These are phyloP conservation scores for Hipposideros armiger DNA, from an alignment of 2,113 vertebrate species.

Conservation along the genomic window DNA sequence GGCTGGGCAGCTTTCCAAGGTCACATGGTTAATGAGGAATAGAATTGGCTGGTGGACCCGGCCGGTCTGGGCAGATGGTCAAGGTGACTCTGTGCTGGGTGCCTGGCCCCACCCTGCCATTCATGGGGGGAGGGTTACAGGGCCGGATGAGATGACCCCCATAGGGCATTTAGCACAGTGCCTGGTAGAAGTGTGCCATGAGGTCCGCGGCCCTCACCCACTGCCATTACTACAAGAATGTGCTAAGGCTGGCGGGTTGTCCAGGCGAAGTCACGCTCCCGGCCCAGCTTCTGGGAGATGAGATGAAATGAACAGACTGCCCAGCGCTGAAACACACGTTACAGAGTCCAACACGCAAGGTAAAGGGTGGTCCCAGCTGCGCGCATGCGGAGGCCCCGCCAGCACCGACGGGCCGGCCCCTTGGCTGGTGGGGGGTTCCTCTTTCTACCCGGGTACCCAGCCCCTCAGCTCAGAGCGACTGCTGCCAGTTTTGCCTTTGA, in stretches of 20 bases:
- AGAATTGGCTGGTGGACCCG: background rate
- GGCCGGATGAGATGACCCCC: background rate
- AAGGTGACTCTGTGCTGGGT: background rate
- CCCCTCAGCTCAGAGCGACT: background rate
- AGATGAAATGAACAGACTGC: background rate
- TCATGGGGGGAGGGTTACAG: background rate
- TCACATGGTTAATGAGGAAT: no score
- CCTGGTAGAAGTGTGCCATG: background rate
- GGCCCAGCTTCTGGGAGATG: background rate
- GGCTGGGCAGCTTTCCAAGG: background rate
- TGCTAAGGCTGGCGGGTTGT: background rate
- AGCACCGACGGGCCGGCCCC: fast-evolving
- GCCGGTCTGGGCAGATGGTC: background rate
- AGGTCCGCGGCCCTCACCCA: background rate
- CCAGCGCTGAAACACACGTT: background rate
- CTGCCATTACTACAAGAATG: background rate
- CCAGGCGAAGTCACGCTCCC: background rate
- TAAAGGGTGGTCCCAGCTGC: background rate
- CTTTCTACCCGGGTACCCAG: background rate
- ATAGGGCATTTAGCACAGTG: background rate
- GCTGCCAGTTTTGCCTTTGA: no score
- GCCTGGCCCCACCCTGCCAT: background rate
- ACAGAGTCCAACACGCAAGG: background rate
- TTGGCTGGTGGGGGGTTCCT: background rate
- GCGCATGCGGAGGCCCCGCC: background rate